Evolutionary conservation across 2,797 vertebrate genomes (phyloP), one percentile per base, ranked within the genome.

Genomic region (Rousettus madagascariensis): DNA sequence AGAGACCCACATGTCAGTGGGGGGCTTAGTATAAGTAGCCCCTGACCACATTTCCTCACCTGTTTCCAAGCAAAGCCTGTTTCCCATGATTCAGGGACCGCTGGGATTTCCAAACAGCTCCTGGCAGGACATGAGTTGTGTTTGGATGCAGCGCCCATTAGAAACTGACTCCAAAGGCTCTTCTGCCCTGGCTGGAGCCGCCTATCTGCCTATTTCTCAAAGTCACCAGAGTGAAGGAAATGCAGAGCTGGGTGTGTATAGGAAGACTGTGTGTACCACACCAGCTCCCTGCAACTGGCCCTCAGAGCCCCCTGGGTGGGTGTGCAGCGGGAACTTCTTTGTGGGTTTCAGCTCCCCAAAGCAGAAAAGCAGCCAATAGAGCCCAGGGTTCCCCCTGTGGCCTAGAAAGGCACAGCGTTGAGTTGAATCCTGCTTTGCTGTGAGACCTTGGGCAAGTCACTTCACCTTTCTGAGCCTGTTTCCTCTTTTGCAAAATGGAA

Each of bases 61-160:
- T 9, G 16, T 46, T 71, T 80, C 28, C 46, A 55, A 71, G 90
- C 69, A n/a, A 20, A 66, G 20, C 36, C 61, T 28, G 46, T 41
- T 82, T 88, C 63, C n/a, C 79, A 13, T 1, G 30, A 84, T 22
- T 49, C 59, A 59, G 59, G 13, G 4, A 8, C 57, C 0, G 5
- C 28, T 80, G 65, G 36, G 72, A 72, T 80, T 83, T 49, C 36
- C 71, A 36, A 46, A 30, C 10, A 43, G 72, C 41, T 90, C 22
- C 28, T 24, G 82, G 91, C 46, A 57, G 24, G 78, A 17, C 1
- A 0, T 13, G 7, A 19, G 55, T 51, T n/a, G 68, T 66, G 26
- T 72, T 91, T 79, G 41, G 63, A 85, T 6, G 3, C 0, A 0
- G 80, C 8, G 19, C 28, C 26, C 53, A 3, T 2, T 2, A 53